Percentiles rank a stretch among this genome's conserved stretches.
Conservation (phyloP, 2,888 invertebrate species). For the Cosmia pyralina region DNA sequence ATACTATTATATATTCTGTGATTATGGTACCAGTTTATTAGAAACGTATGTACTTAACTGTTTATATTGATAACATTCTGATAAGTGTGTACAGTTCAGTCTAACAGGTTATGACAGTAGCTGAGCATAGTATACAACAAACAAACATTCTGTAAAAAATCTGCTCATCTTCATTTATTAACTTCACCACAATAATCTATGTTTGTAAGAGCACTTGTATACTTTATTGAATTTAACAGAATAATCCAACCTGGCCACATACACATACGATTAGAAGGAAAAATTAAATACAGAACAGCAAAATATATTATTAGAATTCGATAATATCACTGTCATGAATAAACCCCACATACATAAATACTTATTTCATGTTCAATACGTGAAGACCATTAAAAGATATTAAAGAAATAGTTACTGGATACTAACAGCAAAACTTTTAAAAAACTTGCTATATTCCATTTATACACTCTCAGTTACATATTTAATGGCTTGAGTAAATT, state of each 20-base stretch:
- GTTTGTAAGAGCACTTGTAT: neutral
- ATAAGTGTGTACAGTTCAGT: neutral
- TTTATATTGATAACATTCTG: conserved; percentile 24
- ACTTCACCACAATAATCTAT: neutral
- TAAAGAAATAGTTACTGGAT: neutral
- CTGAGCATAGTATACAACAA: neutral
- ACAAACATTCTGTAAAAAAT: neutral
- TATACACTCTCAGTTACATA: neutral
- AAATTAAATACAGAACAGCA: neutral
- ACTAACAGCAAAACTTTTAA: neutral
- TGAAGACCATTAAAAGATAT: too few relatives aligned
- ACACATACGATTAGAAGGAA: neutral
- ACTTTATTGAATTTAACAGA: neutral
- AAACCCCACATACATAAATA: neutral
- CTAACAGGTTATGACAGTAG: neutral
- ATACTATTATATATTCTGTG: too few relatives aligned
- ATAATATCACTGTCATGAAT: neutral
- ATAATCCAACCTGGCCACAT: neutral
- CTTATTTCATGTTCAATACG: too few relatives aligned
- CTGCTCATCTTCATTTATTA: neutral
- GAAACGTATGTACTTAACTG: conserved; percentile 22
- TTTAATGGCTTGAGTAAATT: neutral
- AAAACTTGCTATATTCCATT: neutral
- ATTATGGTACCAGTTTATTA: conserved; percentile 27
- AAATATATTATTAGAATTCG: neutral